Conservation (phyloP, 2,888 invertebrate species). For the Seira musarum region DNA sequence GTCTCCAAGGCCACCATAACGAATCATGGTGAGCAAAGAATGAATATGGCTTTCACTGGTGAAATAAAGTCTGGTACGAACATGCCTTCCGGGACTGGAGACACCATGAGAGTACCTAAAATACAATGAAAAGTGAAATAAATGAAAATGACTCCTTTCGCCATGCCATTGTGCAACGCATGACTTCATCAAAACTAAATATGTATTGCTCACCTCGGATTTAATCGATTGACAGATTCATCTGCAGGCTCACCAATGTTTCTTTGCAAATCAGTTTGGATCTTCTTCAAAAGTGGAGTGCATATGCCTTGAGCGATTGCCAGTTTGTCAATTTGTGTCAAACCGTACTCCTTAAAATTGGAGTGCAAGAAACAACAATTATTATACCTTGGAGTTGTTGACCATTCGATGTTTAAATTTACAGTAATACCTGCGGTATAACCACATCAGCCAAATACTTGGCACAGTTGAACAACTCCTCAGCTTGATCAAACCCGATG, state of each 20-base stretch:
- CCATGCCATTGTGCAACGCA: conserved; percentile 1
- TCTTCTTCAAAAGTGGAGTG: conserved; percentile 95
- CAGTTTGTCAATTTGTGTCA: conserved; percentile 95
- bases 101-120: conserved; percentile 95
- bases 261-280: conserved; percentile 92
- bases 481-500: conserved; percentile 91
- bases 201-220: conserved; percentile 86
- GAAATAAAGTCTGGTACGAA: conserved; percentile 98
- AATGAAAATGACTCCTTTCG: conserved; percentile 21
- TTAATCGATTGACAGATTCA: conserved; percentile 95
- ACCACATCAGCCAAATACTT: conserved; percentile 99
- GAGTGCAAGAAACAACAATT: neutral
- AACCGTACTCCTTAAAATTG: conserved; percentile 88
- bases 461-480: conserved; percentile 94
- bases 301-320: conserved; percentile 98
- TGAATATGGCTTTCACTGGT: conserved; percentile 99
- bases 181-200: neutral
- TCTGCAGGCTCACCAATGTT: conserved; percentile 92
- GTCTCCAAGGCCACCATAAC: conserved; percentile 92
- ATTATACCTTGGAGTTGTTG: neutral
- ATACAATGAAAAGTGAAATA: conserved; percentile 23
- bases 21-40: conserved; percentile 94
- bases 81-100: conserved; percentile 97
- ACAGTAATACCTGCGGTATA: conserved; percentile 87
- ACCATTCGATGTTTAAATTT: neutral